Conservation (phyloP, 2,888 invertebrate species). For the Theodoxus fluviatilis region DNA sequence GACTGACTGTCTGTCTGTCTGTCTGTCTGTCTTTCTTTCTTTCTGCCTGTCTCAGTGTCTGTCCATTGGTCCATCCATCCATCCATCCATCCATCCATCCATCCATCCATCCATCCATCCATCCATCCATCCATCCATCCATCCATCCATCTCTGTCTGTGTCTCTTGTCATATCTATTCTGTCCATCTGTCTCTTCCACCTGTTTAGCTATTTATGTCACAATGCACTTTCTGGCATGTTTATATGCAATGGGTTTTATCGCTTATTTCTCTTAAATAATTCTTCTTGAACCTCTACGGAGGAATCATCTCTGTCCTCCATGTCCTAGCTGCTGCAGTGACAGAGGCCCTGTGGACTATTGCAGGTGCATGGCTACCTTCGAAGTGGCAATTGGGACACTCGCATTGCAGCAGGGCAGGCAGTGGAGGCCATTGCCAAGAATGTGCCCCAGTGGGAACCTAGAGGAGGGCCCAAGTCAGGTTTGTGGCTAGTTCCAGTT, state of each 20-base stretch:
- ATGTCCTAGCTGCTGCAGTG: too few relatives aligned
- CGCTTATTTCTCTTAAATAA: too few relatives aligned
- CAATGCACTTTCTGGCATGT: too few relatives aligned
- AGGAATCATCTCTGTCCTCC: too few relatives aligned
- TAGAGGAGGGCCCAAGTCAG: constrained; percentile 65
- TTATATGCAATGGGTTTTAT: too few relatives aligned
- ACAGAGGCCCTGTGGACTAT: too few relatives aligned
- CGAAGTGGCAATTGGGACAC: constrained; percentile 87
- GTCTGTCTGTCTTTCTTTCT: background rate
- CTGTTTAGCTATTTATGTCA: background rate
- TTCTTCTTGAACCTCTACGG: too few relatives aligned
- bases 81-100: background rate
- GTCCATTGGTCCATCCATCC: background rate
- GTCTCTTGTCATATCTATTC: background rate
- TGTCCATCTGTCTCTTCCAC: background rate
- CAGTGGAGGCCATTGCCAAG: constrained; percentile 88
- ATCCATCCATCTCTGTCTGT: background rate
- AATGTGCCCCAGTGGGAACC: constrained; percentile 92
- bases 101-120: background rate
- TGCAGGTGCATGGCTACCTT: constrained; percentile 80
- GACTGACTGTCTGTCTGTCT: background rate
- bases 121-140: background rate
- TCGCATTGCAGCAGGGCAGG: constrained; percentile 91
- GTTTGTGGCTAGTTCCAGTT: constrained; percentile 49
- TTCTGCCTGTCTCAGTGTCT: background rate